Evolutionary conservation across 2,797 vertebrate species (phyloP), one percentile per base, ranked within the genome.

Genomic region (Enteromius viviparus): DNA sequence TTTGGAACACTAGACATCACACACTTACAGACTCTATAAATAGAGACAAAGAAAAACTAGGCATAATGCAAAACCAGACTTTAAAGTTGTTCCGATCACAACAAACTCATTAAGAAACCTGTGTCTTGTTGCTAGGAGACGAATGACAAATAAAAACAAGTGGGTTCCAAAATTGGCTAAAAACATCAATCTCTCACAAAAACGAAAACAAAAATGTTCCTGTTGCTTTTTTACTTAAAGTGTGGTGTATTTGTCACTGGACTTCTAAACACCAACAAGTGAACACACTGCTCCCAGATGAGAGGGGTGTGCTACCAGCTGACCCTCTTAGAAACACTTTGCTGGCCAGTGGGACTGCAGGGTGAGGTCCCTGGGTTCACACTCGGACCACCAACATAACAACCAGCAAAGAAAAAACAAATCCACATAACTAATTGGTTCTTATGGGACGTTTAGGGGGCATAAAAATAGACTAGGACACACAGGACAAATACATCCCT

Each of bases 351-450:
- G 87, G 80, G 83, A 85, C 74, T 68, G 69, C 37, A 19, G 37
- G n/a, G 51, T 77, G 64, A 83, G 65, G 45, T 71, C 81, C 47
- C 72, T 19, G 19, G 15, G 55, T 37, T 81, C 74, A 51, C 45
- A 69, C 82, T 66, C 70, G 29, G 80, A 81, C 83, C 68, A 75
- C 51, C 29, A 65, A 72, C 53, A 77, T 79, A 77, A 83, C 85
- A 83, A 83, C 70, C 64, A 64, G 51, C 64, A 77, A 32, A 77
- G 45, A 40, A 58, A 83, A 86, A 84, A 85, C 80, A 86, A 75
- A 66, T 34, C 68, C 72, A 47, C 19, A 34, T 71, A 65, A 78
- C 47, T 85, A 88, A 88, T 88, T 88, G 80, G 78, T 53, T 68
- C 87, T 81, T 68, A 62, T 32, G 85, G 83, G 55, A 75, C 26